A percentile compares a stretch with the other conserved stretches of the same genome.
Conservation (phyloP, 2,888 invertebrate species). For the Cybosia mesomella region DNA sequence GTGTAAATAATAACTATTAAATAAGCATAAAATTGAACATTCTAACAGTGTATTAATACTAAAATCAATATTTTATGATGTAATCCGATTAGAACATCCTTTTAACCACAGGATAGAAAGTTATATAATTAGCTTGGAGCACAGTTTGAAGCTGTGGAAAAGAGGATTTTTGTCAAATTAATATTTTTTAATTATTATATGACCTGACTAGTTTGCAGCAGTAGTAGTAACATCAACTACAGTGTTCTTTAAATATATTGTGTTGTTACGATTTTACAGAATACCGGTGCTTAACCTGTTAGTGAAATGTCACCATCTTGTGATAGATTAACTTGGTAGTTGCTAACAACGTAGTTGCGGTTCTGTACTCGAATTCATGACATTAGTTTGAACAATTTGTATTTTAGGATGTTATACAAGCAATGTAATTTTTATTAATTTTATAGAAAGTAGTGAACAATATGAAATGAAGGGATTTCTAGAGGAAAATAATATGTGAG, state of each 20-base stretch:
- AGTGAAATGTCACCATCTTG: neutral
- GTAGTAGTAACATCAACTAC: too few relatives aligned
- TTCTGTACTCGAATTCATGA: neutral
- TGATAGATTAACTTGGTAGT: neutral
- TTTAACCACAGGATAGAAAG: slow-evolving; percentile 3
- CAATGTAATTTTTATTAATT: neutral
- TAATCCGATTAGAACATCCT: neutral
- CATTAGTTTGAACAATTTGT: neutral
- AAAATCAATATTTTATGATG: neutral
- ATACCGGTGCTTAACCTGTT: neutral
- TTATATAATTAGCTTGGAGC: slow-evolving; percentile 6
- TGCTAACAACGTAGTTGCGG: neutral
- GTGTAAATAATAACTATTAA: too few relatives aligned
- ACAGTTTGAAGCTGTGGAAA: slow-evolving; percentile 4
- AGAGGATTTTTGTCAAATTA: slow-evolving; percentile 1
- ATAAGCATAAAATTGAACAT: too few relatives aligned
- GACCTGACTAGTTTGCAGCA: too few relatives aligned
- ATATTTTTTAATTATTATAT: too few relatives aligned
- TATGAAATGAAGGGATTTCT: too few relatives aligned
- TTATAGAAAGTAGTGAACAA: too few relatives aligned
- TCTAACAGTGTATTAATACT: too few relatives aligned
- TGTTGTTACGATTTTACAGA: neutral
- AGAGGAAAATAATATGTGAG: neutral
- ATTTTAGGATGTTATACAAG: neutral
- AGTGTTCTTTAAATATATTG: too few relatives aligned